Base-by-base conservation (phyloP, 2,888 invertebrate genomes). In the Exocentrus adspersus region DNA sequence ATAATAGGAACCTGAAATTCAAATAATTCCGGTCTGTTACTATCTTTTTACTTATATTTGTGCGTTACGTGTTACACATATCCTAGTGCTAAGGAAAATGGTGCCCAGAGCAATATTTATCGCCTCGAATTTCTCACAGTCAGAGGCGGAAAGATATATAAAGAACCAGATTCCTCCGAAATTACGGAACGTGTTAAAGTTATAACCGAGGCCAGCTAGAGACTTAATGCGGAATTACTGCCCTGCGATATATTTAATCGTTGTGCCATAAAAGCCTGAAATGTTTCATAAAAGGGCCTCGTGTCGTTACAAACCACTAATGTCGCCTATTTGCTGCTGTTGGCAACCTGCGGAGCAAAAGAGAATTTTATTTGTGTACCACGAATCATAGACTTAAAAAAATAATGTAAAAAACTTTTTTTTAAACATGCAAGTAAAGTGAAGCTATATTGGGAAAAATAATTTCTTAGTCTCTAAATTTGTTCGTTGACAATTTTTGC, bases 251-350 rank as follows among this genome's bases (percentile, higher is more conserved):
- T 37, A 37, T 48, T 48, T 48, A 48, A 48, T 48, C 48, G 48
- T 12, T 10, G 14, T 12, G 20, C 21, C 48, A 48, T 48, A 48
- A 48, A 20, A 21, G 21, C 21, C n/a, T 12, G 20, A 21, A 48
- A 48, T 21, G 48, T 48, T 48, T 48, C 48, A 48, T 48, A 48
- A 48, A 21, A 48, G n/a, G 48, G 14, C 37, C n/a, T 37, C 7
- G 37, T 37, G 37, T 37, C 37, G 30, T n/a, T n/a, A 12, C 4
- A 37, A 37, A 37, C 37, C 1, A n/a, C 37, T 30, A 30, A 30
- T 30, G 37, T n/a, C 37, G 37, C 37, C 12, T 37, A 37, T 37
- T 37, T 37, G 10, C 12, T 12, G n/a, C n/a, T 37, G 37, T 5
- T 6, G 30, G 37, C 14, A 37, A 37, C n/a, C 2, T 12, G n/a